phyloP scores from a whole-genome alignment of 2,888 invertebrate species.

The Stratiomys singularior region DNA sequence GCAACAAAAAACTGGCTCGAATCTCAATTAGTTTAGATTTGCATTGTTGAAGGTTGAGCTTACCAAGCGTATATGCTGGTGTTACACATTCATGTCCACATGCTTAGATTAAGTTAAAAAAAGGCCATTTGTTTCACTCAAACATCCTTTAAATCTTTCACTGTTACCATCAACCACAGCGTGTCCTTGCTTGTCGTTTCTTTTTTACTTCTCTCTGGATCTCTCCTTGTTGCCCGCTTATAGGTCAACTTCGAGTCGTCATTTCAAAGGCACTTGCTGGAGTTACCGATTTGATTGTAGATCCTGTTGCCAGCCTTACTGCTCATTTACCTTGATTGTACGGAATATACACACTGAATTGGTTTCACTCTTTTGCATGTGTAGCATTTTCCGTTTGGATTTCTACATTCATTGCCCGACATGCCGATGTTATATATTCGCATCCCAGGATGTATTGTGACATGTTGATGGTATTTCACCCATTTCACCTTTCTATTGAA shows the following conservation, averaged over 20 bases:
- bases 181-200: too few relatives aligned
- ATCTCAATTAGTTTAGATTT: too few relatives aligned
- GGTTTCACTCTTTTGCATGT: neutral
- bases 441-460: neutral
- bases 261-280: neutral
- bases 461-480: neutral
- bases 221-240: neutral
- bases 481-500: too few relatives aligned
- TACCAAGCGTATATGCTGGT: too few relatives aligned
- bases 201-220: neutral
- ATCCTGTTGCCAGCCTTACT: neutral
- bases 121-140: neutral
- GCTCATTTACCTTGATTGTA: conserved; percentile 3
- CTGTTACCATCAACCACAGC: neutral
- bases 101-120: neutral
- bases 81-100: too few relatives aligned
- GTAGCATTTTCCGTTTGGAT: neutral
- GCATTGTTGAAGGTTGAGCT: too few relatives aligned
- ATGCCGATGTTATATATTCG: neutral
- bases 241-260: neutral
- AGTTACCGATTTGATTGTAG: neutral
- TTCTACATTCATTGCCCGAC: neutral
- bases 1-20: too few relatives aligned
- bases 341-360: neutral
- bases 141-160: neutral